These are phyloP conservation scores for Brachionichthys hirsutus DNA, from an alignment of 2,113 vertebrate species.

Conservation along the genomic window DNA sequence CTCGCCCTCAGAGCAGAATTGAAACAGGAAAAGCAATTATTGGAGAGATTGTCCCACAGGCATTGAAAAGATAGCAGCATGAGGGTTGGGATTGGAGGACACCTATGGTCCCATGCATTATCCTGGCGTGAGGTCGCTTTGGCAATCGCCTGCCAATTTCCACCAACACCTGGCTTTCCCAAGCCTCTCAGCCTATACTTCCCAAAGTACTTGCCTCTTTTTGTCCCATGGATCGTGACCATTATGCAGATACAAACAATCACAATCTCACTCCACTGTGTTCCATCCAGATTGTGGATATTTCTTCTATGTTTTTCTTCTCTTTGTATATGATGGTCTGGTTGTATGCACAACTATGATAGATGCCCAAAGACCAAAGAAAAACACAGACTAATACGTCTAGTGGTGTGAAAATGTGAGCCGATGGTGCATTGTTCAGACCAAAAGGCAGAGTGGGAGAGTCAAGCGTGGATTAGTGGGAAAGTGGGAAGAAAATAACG, in stretches of 20 bases:
- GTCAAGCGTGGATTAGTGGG: constrained; percentile 49
- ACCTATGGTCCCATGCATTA: constrained; percentile 92
- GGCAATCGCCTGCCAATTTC: constrained; percentile 87
- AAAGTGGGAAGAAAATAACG: constrained; percentile 64
- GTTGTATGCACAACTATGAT: constrained; percentile 3
- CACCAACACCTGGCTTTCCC: constrained; percentile 84
- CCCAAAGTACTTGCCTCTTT: constrained; percentile 28
- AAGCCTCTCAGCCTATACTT: constrained; percentile 74
- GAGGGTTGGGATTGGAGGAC: constrained; percentile 90
- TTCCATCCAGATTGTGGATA: constrained; percentile 26
- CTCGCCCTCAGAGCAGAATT: constrained; percentile 66
- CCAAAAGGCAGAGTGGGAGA: constrained; percentile 62
- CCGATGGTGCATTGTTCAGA: constrained; percentile 36
- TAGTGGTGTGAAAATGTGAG: constrained; percentile 56
- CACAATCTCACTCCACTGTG: constrained; percentile 33
- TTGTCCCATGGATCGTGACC: constrained; percentile 47
- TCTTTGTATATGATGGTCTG: constrained; percentile 5
- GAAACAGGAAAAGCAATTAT: constrained; percentile 86
- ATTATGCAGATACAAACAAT: constrained; percentile 32
- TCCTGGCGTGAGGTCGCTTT: constrained; percentile 87
- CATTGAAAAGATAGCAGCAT: constrained; percentile 90
- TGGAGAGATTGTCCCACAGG: constrained; percentile 86
- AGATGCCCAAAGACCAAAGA: constrained; percentile 18
- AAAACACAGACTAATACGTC: constrained; percentile 35
- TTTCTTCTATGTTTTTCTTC: not conserved